Conservation (phyloP, 2,888 invertebrate species). For the Prionchulus punctatus region DNA sequence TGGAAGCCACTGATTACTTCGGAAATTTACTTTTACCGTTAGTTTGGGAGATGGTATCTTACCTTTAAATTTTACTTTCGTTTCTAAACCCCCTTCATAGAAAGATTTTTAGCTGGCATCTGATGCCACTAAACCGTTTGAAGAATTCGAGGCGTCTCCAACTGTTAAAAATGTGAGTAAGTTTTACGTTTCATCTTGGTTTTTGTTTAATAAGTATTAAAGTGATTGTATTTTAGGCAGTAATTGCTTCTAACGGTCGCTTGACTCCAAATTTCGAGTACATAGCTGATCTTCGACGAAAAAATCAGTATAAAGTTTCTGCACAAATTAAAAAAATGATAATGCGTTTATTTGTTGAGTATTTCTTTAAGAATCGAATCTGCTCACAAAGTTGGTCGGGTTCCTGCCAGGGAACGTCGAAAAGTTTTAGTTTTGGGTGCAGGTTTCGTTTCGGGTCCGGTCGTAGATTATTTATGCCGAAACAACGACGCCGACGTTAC, state of each 20-base stretch:
- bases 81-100: too few relatives aligned
- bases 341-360: too few relatives aligned
- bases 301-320: neutral
- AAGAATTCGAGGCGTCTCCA: neutral
- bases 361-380: neutral
- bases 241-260: conserved; percentile 79
- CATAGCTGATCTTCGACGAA: conserved; percentile 63
- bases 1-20: conserved; percentile 87
- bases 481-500: conserved; percentile 60
- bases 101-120: neutral
- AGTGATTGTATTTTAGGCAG: conserved; percentile 49
- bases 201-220: conserved; percentile 9
- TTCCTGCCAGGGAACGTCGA: neutral
- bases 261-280: conserved; percentile 79
- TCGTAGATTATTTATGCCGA: conserved; percentile 78
- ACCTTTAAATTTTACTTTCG: too few relatives aligned
- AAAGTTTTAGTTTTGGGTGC: conserved; percentile 79
- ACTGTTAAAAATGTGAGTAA: neutral
- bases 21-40: conserved; percentile 75
- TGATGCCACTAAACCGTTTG: neutral
- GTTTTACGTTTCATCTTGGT: neutral
- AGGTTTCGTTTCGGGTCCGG: conserved; percentile 78
- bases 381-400: neutral
- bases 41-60: conserved; percentile 53
- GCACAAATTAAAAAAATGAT: neutral